Evolutionary conservation across 2,888 invertebrate species (phyloP), one percentile per base, ranked within the genome.

Genomic region (Cenopis cana): DNA sequence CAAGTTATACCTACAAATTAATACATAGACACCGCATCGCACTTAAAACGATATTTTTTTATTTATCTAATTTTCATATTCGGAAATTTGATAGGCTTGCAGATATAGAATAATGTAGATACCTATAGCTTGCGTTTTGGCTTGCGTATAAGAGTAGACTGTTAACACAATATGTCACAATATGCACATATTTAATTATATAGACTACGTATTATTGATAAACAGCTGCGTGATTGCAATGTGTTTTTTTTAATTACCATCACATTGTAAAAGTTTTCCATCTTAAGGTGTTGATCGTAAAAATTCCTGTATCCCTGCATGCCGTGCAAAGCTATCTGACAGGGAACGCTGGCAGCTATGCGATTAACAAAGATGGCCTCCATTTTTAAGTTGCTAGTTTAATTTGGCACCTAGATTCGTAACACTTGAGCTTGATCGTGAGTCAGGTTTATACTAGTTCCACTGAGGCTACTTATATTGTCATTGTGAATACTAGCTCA

Each of bases 321-420:
- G 68, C 68, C 66, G 74, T 38, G 73, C 74, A 74, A 66, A 74
- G 75, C 67, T 77, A 73, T 75, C 76, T 75, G 62, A 71, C 73
- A 56, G 75, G 69, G 68, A 75, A 68, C 59, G 74, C 71, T 74
- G 61, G 68, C 66, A 73, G 62, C n/a, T 46, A 46, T n/a, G 46
- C 46, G 46, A 46, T 46, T n/a, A 46, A 5, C 46, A 46, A 46
- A 12, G n/a, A 12, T 46, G 6, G 12, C 1, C 46, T 46, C 24
- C 8, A 46, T n/a, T 46, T 6, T 8, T 12, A 6, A n/a, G 0
- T 6, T 8, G 33, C 46, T 46, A 46, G 46, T 46, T 46, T 46
- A 46, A n/a, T n/a, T 46, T 46, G 46, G n/a, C 6, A 46, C n/a
- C 46, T n/a, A n/a, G 6, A n/a, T n/a, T 46, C 46, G 6, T n/a